phyloP scores from a whole-genome alignment of 2,888 invertebrate genomes.

The Epistrophella euchroma region DNA sequence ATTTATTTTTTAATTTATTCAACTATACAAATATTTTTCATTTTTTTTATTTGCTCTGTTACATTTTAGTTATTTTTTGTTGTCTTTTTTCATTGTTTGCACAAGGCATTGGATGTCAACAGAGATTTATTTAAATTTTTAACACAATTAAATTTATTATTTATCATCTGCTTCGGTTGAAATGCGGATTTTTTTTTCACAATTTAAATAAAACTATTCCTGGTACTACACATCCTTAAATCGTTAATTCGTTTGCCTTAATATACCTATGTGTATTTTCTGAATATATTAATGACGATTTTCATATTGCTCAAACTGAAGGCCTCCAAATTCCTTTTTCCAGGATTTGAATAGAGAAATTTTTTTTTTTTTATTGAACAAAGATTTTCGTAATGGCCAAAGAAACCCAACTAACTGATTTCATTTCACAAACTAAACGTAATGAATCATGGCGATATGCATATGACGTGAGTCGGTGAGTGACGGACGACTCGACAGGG shows the following conservation, averaged over 20 bases:
- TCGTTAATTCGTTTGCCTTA: neutral
- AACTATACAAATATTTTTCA: neutral
- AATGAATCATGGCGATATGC: too few relatives aligned
- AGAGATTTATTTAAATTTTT: conserved; percentile 27
- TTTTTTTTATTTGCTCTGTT: neutral
- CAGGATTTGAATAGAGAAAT: neutral
- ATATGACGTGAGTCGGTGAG: too few relatives aligned
- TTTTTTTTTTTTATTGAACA: neutral
- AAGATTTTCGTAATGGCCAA: neutral
- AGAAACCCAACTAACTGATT: neutral
- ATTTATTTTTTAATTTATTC: conserved; percentile 25
- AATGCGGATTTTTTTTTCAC: neutral
- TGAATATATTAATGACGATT: neutral
- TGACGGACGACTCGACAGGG: neutral
- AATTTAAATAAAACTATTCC: neutral
- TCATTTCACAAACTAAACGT: neutral
- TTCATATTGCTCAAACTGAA: neutral
- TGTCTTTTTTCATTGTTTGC: neutral
- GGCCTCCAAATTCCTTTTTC: neutral
- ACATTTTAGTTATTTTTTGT: neutral
- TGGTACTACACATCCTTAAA: neutral
- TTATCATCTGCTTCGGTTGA: neutral
- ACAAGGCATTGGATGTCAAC: neutral
- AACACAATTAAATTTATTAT: conserved; percentile 8
- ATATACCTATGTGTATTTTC: too few relatives aligned